phyloP scores from a whole-genome alignment of 1,140 invertebrate genomes.

The Metopolophium dirhodum region DNA sequence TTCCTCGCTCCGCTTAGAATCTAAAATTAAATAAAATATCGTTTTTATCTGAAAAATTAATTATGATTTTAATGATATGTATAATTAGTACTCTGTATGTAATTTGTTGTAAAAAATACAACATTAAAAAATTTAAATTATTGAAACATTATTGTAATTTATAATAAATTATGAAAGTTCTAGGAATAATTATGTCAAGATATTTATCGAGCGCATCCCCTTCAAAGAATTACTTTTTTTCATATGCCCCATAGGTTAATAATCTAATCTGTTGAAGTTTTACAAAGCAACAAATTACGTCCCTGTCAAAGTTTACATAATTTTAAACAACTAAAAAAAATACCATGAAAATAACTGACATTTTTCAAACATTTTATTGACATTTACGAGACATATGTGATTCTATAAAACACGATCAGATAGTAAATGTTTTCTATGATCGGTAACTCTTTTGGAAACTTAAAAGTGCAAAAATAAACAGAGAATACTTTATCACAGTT shows the following conservation, averaged over 20 bases:
- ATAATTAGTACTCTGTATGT: too few relatives aligned
- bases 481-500: not conserved
- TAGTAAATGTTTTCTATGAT: not conserved
- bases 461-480: not conserved
- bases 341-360: not conserved
- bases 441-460: not conserved
- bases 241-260: not conserved
- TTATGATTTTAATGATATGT: not conserved
- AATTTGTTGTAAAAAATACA: not conserved
- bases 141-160: not conserved
- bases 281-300: not conserved
- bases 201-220: not conserved
- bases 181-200: not conserved
- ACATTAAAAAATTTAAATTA: not conserved
- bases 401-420: not conserved
- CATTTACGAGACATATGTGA: not conserved
- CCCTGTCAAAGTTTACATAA: conserved; percentile 1
- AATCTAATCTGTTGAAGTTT: not conserved
- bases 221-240: not conserved
- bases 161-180: not conserved
- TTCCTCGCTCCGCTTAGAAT: too few relatives aligned
- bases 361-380: conserved; percentile 3
- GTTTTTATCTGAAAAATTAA: not conserved
- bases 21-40: not conserved
- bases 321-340: not conserved